phyloP scores from a whole-genome alignment of 1,140 invertebrate genomes.

The Penaeus japonicus region DNA sequence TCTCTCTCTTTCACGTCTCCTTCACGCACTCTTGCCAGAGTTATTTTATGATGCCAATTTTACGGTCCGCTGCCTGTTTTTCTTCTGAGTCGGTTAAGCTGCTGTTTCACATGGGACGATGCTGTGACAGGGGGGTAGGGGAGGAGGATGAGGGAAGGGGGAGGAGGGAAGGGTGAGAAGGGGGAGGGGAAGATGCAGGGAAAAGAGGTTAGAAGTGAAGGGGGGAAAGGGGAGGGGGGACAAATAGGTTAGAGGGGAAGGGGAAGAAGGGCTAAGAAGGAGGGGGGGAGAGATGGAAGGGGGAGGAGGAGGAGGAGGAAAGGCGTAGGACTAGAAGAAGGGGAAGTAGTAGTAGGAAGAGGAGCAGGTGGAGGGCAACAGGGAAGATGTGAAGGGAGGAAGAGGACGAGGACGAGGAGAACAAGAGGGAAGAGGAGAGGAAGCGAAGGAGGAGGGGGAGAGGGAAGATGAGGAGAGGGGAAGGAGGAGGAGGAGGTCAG shows the following conservation, averaged over 20 bases:
- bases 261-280: not conserved
- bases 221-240: not conserved
- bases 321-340: not conserved
- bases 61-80: no score
- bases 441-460: not conserved
- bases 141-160: not conserved
- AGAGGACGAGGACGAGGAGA: not conserved
- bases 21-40: not conserved
- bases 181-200: not conserved
- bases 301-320: not conserved
- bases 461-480: not conserved
- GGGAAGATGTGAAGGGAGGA: slow-evolving; percentile 4
- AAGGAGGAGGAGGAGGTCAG: not conserved
- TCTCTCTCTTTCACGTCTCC: not conserved
- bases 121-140: not conserved
- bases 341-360: not conserved
- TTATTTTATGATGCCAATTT: no score
- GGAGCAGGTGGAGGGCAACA: not conserved
- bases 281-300: not conserved
- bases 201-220: not conserved
- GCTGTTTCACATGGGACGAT: not conserved
- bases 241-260: no score
- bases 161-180: not conserved
- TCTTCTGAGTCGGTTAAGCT: no score
- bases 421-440: not conserved